Conservation (phyloP, 2,113 vertebrate species). For the Ictalurus punctatus region DNA sequence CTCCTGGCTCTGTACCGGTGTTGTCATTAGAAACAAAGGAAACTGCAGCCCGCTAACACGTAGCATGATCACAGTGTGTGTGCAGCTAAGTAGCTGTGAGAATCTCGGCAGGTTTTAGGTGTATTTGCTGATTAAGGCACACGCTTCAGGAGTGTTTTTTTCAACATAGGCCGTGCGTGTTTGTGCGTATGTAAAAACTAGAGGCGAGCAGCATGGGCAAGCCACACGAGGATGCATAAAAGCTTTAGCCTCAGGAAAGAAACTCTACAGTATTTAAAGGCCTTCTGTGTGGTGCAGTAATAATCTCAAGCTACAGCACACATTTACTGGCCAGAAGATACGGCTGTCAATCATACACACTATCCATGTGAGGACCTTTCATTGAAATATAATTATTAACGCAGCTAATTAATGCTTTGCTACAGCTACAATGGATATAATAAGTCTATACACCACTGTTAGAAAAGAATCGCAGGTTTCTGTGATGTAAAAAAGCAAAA, state of each 20-base stretch:
- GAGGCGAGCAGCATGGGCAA: slow-evolving; percentile 8
- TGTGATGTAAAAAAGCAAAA: no score
- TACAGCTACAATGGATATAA: neutral
- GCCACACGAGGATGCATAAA: slow-evolving; percentile 18
- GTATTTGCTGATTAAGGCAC: neutral
- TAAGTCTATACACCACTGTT: no score
- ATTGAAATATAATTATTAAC: neutral
- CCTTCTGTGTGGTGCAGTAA: slow-evolving; percentile 28
- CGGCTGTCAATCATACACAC: neutral
- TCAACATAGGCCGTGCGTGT: neutral
- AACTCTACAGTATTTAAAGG: slow-evolving; percentile 18
- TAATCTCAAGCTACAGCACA: slow-evolving; percentile 28
- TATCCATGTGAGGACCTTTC: neutral
- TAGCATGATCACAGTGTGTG: neutral
- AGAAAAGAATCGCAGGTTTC: no score
- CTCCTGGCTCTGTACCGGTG: slow-evolving; percentile 2
- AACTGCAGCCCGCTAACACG: neutral
- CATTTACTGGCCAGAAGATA: slow-evolving; percentile 17
- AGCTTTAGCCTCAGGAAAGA: slow-evolving; percentile 29
- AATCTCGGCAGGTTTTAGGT: neutral
- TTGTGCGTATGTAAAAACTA: slow-evolving; percentile 22
- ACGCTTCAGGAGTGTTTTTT: neutral
- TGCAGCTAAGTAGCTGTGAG: neutral
- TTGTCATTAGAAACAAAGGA: neutral
- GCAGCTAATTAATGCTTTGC: neutral